phyloP scores from a whole-genome alignment of 2,888 invertebrate species.

The Catocala fraxini region DNA sequence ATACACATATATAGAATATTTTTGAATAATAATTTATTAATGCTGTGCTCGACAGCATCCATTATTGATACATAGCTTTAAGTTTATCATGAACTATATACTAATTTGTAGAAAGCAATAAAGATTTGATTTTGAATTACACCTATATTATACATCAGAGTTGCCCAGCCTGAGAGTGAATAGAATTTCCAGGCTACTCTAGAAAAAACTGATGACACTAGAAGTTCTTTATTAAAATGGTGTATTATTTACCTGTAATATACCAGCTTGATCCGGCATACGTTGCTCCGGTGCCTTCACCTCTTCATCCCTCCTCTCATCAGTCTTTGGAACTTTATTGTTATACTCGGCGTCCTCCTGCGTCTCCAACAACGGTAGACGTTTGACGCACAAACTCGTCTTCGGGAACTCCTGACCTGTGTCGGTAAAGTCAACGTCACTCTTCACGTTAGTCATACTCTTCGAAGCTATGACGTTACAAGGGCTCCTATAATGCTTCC shows the following conservation, averaged over 20 bases:
- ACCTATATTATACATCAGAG: no score
- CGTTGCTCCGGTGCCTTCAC: conserved; percentile 71
- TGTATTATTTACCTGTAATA: conserved; percentile 88
- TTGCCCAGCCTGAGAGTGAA: no score
- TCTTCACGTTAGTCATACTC: conserved; percentile 89
- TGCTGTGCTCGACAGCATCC: no score
- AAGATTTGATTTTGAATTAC: no score
- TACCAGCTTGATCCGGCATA: conserved; percentile 84
- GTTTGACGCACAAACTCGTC: conserved; percentile 76
- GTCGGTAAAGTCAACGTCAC: conserved; percentile 79
- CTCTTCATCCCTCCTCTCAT: conserved; percentile 70
- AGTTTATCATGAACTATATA: no score
- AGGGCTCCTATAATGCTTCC: conserved; percentile 72
- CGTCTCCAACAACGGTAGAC: conserved; percentile 81
- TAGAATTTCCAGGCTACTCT: no score
- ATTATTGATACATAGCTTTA: no score
- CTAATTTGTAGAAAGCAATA: no score
- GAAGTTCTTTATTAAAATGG: not conserved
- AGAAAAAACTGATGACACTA: not conserved
- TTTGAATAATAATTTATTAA: no score
- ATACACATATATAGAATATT: no score
- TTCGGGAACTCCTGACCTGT: conserved; percentile 77
- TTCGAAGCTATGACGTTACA: conserved; percentile 86
- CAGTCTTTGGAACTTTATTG: conserved; percentile 85
- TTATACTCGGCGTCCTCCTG: conserved; percentile 81